Conservation (phyloP, 92 coral and sea anemone species). For the Epizoanthus fatuus region DNA sequence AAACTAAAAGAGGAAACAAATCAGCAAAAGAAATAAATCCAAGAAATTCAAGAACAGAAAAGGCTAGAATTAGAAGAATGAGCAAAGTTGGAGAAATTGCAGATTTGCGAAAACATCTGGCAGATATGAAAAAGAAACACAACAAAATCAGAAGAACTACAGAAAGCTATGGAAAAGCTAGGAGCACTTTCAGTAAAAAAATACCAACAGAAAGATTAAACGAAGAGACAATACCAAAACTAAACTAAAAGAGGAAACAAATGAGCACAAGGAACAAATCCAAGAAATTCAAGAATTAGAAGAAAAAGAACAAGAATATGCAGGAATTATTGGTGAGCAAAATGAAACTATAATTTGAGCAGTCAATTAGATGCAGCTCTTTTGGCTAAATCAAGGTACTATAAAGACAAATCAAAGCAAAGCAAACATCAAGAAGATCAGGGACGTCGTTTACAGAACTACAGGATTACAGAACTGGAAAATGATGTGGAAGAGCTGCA, state of each 20-base stretch:
- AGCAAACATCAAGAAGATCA: conserved; percentile 17
- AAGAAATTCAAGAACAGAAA: conserved; percentile 10
- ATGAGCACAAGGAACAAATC: background rate
- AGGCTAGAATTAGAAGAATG: background rate
- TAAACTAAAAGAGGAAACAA: background rate
- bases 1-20: background rate
- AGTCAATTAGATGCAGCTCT: conserved; percentile 21
- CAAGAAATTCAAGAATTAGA: conserved; percentile 7
- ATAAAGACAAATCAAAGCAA: conserved; percentile 11
- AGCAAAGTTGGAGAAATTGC: too few relatives aligned
- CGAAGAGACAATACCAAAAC: background rate
- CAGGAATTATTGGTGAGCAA: conserved; percentile 4
- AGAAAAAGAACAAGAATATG: conserved; percentile 17
- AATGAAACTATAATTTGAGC: conserved; percentile 14
- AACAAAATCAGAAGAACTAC: too few relatives aligned
- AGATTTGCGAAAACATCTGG: too few relatives aligned
- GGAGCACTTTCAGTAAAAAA: too few relatives aligned
- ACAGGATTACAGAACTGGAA: background rate
- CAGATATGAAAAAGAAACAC: too few relatives aligned
- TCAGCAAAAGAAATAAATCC: background rate
- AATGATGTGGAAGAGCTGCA: background rate
- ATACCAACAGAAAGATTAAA: too few relatives aligned
- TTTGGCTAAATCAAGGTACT: conserved; percentile 11
- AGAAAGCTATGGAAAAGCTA: too few relatives aligned
- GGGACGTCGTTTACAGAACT: background rate